Base-by-base conservation (phyloP, 2,797 vertebrate genomes). In the Sciurus vulgaris region DNA sequence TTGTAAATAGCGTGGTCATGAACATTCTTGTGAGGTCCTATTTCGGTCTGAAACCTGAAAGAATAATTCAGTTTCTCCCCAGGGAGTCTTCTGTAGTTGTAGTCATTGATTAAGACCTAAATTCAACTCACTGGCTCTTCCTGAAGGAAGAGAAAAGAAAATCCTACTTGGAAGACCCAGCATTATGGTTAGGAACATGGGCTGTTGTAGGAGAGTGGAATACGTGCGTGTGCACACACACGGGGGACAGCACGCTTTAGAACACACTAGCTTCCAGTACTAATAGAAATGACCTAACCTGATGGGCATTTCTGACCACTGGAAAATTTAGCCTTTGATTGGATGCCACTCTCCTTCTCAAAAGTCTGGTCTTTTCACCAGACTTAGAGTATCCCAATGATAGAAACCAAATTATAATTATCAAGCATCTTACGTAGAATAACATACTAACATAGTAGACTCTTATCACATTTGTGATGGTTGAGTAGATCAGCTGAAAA, bases 121-220 rank as follows among this genome's bases (percentile, higher is more conserved):
- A 24, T 73, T 96, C 15, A 33, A 70, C 67, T 76, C 14, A 13
- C 35, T 78, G 33, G 12, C 67, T 49, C 24, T 86, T 91, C 63
- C n/a, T 33, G 11, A 61, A 93, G 38, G 56, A 94, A 83, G 26
- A 92, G 83, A 59, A 83, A 90, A 76, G n/a, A 61, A 44, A 54
- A 14, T 76, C 5, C 67, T 56, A 14, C 33, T 13, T 49, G 26
- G 72, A 28, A 47, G 13, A 38, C 74, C 28, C 49, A 11, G 35
- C 4, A 5, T 8, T 0, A 10, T 79, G 78, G 26, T 89, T 26
- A 10, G 70, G 78, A n/a, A 2, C 20, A 1, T 1, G 69, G 44
- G 63, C 47, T 59, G 13, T 14, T 47, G n/a, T 8, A 13, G 30
- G 13, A 35, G 12, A 28, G 7, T 70, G 47, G 35, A 3, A 1